Conservation (phyloP, 1,140 invertebrate species). For the Drosophila micromelanica region DNA sequence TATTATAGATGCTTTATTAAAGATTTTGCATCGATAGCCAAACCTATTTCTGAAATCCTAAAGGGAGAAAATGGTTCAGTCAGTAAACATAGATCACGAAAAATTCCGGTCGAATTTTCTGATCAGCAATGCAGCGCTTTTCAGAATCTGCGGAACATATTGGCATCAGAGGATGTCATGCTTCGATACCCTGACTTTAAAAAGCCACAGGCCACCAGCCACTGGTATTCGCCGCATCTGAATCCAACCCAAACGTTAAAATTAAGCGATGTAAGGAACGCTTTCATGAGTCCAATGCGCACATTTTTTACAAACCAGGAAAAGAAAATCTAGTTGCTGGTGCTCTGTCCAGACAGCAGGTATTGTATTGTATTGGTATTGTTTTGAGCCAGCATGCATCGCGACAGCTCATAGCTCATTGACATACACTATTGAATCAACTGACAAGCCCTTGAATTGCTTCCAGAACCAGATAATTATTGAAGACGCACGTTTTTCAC, state of each 20-base stretch:
- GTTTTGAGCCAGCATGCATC: no score
- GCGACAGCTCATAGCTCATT: no score
- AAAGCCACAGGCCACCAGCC: no score
- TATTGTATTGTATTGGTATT: no score
- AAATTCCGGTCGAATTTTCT: conserved; percentile 14
- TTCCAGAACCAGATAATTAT: neutral
- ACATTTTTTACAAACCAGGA: neutral
- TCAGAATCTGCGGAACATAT: no score
- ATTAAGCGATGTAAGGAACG: no score
- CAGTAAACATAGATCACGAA: conserved; percentile 12
- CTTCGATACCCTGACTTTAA: neutral
- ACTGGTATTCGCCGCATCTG: no score
- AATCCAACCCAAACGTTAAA: no score
- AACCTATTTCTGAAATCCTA: conserved; percentile 3
- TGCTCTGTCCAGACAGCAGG: no score
- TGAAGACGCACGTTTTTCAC: neutral
- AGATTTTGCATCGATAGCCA: conserved; percentile 10
- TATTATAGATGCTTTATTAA: neutral
- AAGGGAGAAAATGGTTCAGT: conserved; percentile 10
- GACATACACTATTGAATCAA: neutral
- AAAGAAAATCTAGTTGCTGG: no score
- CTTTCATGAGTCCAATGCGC: neutral
- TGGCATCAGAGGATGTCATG: no score
- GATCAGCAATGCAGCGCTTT: neutral
- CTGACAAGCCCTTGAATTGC: neutral